phyloP scores from a whole-genome alignment of 1,140 invertebrate genomes.

The Diprion similis region DNA sequence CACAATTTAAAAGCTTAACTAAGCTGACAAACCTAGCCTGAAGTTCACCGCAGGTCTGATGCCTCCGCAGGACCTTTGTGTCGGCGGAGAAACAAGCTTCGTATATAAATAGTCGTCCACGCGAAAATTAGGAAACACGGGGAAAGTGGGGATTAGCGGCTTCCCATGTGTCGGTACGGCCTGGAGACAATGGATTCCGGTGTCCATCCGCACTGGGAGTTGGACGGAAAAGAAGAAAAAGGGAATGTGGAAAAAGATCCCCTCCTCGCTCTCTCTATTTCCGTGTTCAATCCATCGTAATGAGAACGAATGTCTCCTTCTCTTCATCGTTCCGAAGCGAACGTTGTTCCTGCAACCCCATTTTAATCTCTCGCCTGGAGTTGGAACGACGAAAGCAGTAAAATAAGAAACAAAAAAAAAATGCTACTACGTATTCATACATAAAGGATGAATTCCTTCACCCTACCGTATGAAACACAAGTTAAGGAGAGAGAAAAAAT shows the following conservation, averaged over 20 bases:
- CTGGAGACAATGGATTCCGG: background rate
- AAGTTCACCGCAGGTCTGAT: background rate
- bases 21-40: background rate
- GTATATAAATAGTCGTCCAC: background rate
- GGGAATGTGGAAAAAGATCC: background rate
- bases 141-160: background rate
- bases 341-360: background rate
- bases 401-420: background rate
- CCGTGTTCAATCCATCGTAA: background rate
- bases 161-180: background rate
- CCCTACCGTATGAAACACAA: too few relatives aligned
- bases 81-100: background rate
- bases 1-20: background rate
- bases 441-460: too few relatives aligned
- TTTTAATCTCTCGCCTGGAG: background rate
- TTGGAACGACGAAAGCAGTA: background rate
- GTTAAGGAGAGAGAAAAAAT: too few relatives aligned
- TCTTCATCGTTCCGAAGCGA: background rate
- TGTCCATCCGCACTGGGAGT: background rate
- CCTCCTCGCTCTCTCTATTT: background rate
- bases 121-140: background rate
- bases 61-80: background rate
- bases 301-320: background rate
- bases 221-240: background rate
- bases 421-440: too few relatives aligned